Conservation (phyloP, 2,113 vertebrate species). For the Nothocercus julius region DNA sequence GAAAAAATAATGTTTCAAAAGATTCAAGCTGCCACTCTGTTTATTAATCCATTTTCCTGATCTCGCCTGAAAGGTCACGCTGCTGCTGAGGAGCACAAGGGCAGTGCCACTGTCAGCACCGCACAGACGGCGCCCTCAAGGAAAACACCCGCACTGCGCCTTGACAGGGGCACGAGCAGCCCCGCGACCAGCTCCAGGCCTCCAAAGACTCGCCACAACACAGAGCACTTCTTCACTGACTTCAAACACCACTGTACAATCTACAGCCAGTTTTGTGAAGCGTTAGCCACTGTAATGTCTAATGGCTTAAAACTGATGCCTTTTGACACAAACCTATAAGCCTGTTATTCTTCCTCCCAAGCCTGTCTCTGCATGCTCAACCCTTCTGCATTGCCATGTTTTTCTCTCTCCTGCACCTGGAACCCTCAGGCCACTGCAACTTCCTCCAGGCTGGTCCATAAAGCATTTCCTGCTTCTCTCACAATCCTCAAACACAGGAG, state of each 20-base stretch:
- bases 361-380: neutral
- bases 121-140: neutral
- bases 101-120: neutral
- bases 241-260: neutral
- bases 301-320: neutral
- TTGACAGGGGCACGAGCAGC: neutral
- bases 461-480: fast-evolving
- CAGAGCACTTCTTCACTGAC: neutral
- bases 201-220: neutral
- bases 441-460: neutral
- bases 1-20: neutral
- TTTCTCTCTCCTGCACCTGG: neutral
- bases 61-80: neutral
- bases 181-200: neutral
- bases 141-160: neutral
- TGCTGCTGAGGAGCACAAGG: neutral
- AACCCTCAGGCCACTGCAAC: neutral
- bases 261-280: neutral
- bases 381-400: neutral
- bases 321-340: neutral
- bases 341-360: neutral
- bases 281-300: neutral
- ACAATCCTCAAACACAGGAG: neutral
- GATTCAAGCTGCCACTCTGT: neutral
- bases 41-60: neutral